Evolutionary conservation across 1,140 invertebrate genomes (phyloP), one percentile per base, ranked within the genome.

Genomic region (Micrasema longulum): DNA sequence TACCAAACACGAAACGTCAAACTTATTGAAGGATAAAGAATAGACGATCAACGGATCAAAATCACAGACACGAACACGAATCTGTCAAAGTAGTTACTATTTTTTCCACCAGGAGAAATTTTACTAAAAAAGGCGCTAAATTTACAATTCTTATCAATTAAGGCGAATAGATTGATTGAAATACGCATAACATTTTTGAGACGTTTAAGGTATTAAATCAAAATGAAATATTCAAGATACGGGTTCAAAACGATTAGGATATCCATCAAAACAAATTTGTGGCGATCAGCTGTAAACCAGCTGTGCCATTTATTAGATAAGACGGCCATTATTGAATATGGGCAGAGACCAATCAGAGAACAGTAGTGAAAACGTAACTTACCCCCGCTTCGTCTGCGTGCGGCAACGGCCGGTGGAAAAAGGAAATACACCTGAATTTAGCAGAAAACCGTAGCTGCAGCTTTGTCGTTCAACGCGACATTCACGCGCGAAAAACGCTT

Each of bases 371-470:
- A 53, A n/a, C n/a, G n/a, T n/a, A n/a, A n/a, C n/a, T n/a, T n/a
- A n/a, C n/a, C n/a, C 53, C 41, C 55, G 18, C 41, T 35, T 18
- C 36, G 36, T 23, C 14, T 16, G 16, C 36, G 23, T 41, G 50
- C 38, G 47, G 23, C 41, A 50, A 64, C 45, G 35, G 45, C 67
- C 72, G 47, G 66, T 73, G 65, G 53, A 80, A 80, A 83, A 81
- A 80, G 79, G 83, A 85, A 84, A 85, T 80, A 84, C 82, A 82
- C 80, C 65, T 84, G 83, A 85, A 85, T 80, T 80, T 81, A 81
- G 81, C 73, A 63, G 68, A 63, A 64, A 64, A 64, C 68, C 57
- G 45, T 53, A 48, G 45, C 57, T 52, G 68, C 57, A 69, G 55
- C 41, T 69, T 63, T 72, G 80, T 79, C 78, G 82, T 83, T 85